phyloP scores from a whole-genome alignment of 2,113 vertebrate genomes.

The Macaca nemestrina region DNA sequence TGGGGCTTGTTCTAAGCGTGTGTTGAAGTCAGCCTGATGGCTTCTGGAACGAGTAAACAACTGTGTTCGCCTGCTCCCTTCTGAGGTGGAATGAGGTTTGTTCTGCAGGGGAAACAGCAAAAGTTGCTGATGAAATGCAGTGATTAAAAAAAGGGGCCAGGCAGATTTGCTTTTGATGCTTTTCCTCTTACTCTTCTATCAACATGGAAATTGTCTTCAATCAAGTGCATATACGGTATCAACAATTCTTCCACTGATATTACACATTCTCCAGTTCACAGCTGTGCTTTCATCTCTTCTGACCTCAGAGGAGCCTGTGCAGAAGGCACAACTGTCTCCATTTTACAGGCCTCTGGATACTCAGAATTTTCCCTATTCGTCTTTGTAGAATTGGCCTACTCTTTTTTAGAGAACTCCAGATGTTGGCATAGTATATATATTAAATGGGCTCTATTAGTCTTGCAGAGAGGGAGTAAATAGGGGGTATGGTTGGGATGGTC shows the following conservation, averaged over 20 bases:
- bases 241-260: not conserved
- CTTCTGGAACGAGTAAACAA: not conserved
- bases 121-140: not conserved
- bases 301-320: not conserved
- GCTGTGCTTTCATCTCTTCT: not conserved
- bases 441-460: not conserved
- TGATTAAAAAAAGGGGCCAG: not conserved
- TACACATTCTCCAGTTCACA: not conserved
- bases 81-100: not conserved
- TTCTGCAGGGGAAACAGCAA: not conserved
- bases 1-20: conserved; percentile 27
- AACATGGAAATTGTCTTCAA: not conserved
- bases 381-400: not conserved
- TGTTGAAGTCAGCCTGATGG: conserved; percentile 16
- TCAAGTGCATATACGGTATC: not conserved
- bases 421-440: no score
- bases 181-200: not conserved
- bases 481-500: not conserved
- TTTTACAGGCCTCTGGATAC: not conserved
- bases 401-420: not conserved
- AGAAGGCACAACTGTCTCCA: not conserved
- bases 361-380: not conserved
- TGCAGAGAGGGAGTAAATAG: not conserved
- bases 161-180: not conserved
- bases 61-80: not conserved